Percentiles rank a stretch among this genome's conserved stretches.
Conservation (phyloP, 2,888 invertebrate genomes). For the Drosophila quinaria region DNA sequence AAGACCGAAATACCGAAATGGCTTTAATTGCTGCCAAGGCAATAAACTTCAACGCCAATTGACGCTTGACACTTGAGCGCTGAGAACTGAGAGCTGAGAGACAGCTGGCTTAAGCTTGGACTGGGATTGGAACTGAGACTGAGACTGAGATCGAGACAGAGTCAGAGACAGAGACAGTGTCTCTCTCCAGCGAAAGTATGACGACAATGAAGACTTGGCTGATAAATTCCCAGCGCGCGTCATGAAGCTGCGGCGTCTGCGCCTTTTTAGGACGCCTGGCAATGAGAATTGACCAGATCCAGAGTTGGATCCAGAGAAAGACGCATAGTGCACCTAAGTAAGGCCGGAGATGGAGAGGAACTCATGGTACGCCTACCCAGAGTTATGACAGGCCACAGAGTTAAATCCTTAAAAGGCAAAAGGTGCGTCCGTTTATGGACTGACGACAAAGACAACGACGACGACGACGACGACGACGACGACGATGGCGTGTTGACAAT, state of each 20-base stretch:
- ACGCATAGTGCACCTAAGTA: slow-evolving; percentile 56
- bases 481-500: slow-evolving; percentile 75
- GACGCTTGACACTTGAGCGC: slow-evolving; percentile 75
- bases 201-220: slow-evolving; percentile 41
- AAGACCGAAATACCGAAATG: slow-evolving; percentile 39
- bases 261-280: slow-evolving; percentile 68
- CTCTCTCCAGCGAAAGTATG: slow-evolving; percentile 70
- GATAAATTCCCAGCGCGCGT: slow-evolving; percentile 79
- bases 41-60: slow-evolving; percentile 80
- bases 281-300: slow-evolving; percentile 49
- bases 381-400: slow-evolving; percentile 75
- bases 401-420: slow-evolving; percentile 68
- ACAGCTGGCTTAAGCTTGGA: slow-evolving; percentile 3
- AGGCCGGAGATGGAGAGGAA: slow-evolving; percentile 1
- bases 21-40: slow-evolving; percentile 79
- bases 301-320: slow-evolving; percentile 20
- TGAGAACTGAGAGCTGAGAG: slow-evolving; percentile 42
- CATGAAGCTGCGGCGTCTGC: slow-evolving; percentile 78
- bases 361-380: slow-evolving; percentile 64
- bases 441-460: slow-evolving; percentile 59
- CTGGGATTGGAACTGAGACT: slow-evolving; percentile 9
- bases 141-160: slow-evolving; percentile 1
- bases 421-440: slow-evolving; percentile 75
- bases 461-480: slow-evolving; percentile 71
- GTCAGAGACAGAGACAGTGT: neutral